These are phyloP conservation scores for Coptotermes formosanus DNA, from an alignment of 1,140 invertebrate genomes.

Conservation along the genomic window DNA sequence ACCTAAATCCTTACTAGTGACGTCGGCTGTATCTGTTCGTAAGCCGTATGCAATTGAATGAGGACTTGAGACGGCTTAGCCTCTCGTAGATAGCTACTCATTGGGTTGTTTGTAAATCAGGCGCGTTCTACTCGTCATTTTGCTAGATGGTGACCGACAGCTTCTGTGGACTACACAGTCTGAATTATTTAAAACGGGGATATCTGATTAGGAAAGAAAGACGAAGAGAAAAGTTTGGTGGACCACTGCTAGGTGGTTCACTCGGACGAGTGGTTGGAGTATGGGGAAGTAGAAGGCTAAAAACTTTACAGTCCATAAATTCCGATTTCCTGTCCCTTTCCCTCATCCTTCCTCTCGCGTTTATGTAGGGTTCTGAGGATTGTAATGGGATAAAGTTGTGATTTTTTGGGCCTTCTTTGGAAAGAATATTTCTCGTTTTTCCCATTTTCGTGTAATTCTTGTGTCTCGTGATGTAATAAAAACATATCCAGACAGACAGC, in stretches of 20 bases:
- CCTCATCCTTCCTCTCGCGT: neutral
- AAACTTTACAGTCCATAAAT: neutral
- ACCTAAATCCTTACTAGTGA: neutral
- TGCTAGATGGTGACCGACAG: neutral
- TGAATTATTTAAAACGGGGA: neutral
- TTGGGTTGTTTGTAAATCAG: neutral
- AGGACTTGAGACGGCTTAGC: neutral
- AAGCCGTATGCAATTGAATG: neutral
- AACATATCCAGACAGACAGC: neutral
- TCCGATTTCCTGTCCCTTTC: neutral
- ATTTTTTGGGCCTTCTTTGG: neutral
- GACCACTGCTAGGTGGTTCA: neutral
- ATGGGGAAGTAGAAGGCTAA: neutral
- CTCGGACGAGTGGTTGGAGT: neutral
- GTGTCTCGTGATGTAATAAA: neutral
- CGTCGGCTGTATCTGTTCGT: neutral
- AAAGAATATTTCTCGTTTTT: neutral
- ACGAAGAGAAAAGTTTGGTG: neutral
- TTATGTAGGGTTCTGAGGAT: neutral
- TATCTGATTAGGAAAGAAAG: neutral
- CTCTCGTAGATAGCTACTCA: neutral
- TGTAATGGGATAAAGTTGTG: conserved; percentile 8
- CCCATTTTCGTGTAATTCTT: neutral
- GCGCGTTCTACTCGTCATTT: neutral
- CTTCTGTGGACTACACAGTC: neutral